Evolutionary conservation across 2,113 vertebrate genomes (phyloP).

Genomic region (Ivindomyrus marchei): DNA sequence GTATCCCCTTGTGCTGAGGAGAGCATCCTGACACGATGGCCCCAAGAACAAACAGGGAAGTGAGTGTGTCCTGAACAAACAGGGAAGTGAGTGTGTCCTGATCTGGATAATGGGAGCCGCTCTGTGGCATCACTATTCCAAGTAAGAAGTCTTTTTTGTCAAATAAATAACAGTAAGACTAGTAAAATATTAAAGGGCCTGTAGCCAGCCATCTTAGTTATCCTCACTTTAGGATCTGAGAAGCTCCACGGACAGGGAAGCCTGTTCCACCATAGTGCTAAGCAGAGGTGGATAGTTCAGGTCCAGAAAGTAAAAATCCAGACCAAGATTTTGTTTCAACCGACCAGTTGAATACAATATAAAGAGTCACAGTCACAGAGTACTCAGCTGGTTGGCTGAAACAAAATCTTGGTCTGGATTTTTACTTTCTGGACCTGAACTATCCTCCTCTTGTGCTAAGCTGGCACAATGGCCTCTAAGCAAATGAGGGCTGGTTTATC

Average conservation of each 20-base stretch:
- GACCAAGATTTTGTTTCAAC: not conserved
- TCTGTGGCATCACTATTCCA: not conserved
- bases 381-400: not conserved
- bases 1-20: not conserved
- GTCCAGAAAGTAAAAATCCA: not conserved
- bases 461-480: not conserved
- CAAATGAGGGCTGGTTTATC: not conserved
- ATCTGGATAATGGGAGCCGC: not conserved
- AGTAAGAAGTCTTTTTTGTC: not conserved
- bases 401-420: not conserved
- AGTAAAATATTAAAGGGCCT: not conserved
- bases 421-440: not conserved
- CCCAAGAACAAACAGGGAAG: not conserved
- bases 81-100: not conserved
- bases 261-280: not conserved
- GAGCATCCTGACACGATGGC: not conserved
- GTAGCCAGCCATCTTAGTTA: not conserved
- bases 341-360: not conserved
- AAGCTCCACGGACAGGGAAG: not conserved
- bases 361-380: not conserved
- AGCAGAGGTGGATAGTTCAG: not conserved
- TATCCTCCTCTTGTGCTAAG: not conserved
- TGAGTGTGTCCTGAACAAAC: not conserved
- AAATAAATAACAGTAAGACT: not conserved
- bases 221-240: not conserved